These are phyloP conservation scores for Cloeon dipterum DNA, from an alignment of 2,888 invertebrate species.

Conservation along the genomic window DNA sequence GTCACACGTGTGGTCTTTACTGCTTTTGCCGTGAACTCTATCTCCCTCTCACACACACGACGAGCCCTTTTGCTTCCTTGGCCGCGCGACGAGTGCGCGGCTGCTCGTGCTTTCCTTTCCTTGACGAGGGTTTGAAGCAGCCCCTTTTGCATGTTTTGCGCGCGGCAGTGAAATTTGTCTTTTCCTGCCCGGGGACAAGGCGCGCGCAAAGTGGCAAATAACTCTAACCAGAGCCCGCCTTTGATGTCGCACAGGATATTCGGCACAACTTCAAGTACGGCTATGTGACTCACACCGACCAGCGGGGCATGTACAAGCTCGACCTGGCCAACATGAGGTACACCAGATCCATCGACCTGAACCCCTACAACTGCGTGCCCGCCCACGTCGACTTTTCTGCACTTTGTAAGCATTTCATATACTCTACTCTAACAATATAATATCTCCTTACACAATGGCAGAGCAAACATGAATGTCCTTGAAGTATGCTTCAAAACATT, in stretches of 20 bases:
- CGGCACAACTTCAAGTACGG: conserved; percentile 41
- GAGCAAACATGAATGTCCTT: no score
- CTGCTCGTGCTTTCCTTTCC: neutral
- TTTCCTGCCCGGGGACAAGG: neutral
- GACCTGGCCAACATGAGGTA: conserved; percentile 47
- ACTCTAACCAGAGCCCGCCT: neutral
- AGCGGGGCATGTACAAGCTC: conserved; percentile 45
- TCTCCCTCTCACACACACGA: no score
- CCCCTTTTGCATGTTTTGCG: no score
- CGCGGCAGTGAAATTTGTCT: no score
- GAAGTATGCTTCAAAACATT: no score
- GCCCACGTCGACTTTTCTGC: conserved; percentile 42
- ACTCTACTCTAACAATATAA: no score
- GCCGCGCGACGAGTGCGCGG: no score
- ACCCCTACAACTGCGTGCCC: conserved; percentile 48
- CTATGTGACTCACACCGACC: conserved; percentile 48
- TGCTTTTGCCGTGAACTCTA: no score
- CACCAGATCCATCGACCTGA: conserved; percentile 42
- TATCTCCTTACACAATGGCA: no score
- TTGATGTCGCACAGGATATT: conserved; percentile 20
- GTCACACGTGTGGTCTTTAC: no score
- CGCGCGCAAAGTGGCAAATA: neutral
- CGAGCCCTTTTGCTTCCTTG: no score
- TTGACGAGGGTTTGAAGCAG: neutral
- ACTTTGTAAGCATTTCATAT: conserved; percentile 38